Percentiles rank a stretch among this genome's conserved stretches.
Conservation (phyloP, 92 coral and sea anemone genomes). For the Diadumene lineata region DNA sequence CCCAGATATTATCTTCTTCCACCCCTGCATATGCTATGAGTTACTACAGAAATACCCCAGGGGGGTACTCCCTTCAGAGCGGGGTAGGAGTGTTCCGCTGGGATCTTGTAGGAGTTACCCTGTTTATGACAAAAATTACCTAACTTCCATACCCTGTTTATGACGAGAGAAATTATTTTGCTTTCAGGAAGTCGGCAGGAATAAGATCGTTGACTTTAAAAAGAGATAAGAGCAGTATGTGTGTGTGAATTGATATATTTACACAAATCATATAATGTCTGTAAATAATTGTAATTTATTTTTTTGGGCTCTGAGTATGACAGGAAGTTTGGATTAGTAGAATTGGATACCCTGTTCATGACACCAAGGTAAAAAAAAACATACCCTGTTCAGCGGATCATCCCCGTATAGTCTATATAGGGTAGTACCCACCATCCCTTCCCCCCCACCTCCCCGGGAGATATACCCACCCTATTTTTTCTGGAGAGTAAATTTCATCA, state of each 20-base stretch:
- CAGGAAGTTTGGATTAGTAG: too few relatives aligned
- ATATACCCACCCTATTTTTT: slow-evolving; percentile 62
- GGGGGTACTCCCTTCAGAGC: not conserved
- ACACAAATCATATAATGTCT: too few relatives aligned
- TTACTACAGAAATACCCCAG: not conserved
- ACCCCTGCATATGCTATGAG: too few relatives aligned
- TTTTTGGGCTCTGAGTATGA: too few relatives aligned
- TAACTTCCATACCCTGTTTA: not conserved
- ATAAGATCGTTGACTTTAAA: too few relatives aligned
- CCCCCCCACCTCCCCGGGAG: not conserved
- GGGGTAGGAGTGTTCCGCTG: not conserved
- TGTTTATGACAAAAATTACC: not conserved
- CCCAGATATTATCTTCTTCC: too few relatives aligned
- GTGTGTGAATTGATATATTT: too few relatives aligned
- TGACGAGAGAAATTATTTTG: too few relatives aligned
- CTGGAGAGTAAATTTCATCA: slow-evolving; percentile 49
- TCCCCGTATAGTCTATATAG: not conserved
- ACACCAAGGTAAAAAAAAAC: not conserved
- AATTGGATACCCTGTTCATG: not conserved
- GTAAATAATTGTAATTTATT: too few relatives aligned
- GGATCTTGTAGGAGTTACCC: not conserved
- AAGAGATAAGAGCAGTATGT: too few relatives aligned
- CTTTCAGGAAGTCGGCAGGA: too few relatives aligned
- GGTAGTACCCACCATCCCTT: too few relatives aligned
- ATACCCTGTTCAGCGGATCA: not conserved